Evolutionary conservation across 2,797 vertebrate genomes (phyloP), one percentile per base, ranked within the genome.

Genomic region (Melanotaenia nigrans): DNA sequence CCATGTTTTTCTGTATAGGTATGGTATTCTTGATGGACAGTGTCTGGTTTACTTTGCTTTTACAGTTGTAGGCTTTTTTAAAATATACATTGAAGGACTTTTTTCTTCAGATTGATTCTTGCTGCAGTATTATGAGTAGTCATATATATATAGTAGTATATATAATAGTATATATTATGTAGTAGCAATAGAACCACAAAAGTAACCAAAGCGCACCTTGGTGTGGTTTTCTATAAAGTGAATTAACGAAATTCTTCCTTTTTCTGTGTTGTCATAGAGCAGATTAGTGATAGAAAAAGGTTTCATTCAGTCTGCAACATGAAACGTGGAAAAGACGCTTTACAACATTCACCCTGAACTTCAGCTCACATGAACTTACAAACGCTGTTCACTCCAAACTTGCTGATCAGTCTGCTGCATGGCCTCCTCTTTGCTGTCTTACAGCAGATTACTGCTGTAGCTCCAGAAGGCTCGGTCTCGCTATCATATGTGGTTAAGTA

Each of bases 391-490:
- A 33, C 47, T 20, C 12, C 40, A n/a, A 73, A 57, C 51, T 18
- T 24, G 32, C 55, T 38, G 56, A 65, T 74, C 53, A 24, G 2
- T 55, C 71, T 18, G 61, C 49, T 36, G 24, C 35, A 24, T 57
- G 1, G 25, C 24, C 24, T 4, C 65, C 65, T 42, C 32, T 47
- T 62, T 28, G 45, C 38, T 14, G 59, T 49, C 45, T 83, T 75
- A 47, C 2, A 6, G 30, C 67, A 76, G 88, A 84, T 90, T 90
- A 82, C 22, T 42, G 1, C 9, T 1, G 13, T 16, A 36, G 62
- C 66, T 62, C 53, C 88, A 90, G 82, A 87, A 86, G 88, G 82
- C 73, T 51, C 40, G 0, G 4, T 9, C 67, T 64, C 14, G 0
- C 75, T 51, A 65, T 61, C 36, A 40, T 82, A 73, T 11, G 2